Percentiles rank a stretch among this genome's conserved stretches.
Conservation (phyloP, 2,797 vertebrate genomes). For the Falco peregrinus region DNA sequence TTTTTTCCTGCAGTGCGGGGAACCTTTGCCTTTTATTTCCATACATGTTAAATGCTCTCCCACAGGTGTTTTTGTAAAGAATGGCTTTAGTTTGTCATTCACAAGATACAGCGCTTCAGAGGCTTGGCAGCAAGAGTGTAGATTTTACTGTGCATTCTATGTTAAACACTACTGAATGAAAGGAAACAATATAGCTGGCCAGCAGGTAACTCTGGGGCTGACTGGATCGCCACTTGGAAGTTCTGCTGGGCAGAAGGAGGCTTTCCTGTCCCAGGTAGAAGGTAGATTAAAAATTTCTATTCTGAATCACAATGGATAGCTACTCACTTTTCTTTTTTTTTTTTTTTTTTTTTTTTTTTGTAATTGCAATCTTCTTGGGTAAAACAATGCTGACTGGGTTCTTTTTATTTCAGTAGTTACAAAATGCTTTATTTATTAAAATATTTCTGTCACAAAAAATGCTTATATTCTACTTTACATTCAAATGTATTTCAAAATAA, state of each 20-base stretch:
- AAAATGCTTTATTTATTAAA: not conserved
- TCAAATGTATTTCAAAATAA: not conserved
- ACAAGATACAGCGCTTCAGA: not conserved
- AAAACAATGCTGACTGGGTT: not conserved
- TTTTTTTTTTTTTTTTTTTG: not conserved
- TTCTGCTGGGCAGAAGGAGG: not conserved
- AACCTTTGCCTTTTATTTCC: not conserved
- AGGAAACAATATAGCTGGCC: not conserved
- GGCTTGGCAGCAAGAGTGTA: not conserved
- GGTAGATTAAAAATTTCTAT: not conserved
- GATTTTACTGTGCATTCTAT: not conserved
- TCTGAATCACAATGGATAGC: not conserved
- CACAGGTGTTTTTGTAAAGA: not conserved
- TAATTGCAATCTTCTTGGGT: not conserved
- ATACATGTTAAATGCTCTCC: not conserved
- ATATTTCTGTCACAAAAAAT: not conserved
- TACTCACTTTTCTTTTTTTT: not conserved
- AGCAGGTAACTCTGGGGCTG: not conserved
- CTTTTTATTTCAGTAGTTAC: not conserved
- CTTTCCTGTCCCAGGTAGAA: not conserved
- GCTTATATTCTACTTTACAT: not conserved
- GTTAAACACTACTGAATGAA: not conserved
- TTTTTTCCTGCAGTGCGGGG: not conserved
- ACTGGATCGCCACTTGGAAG: not conserved
- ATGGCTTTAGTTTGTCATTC: not conserved